Evolutionary conservation across 2,797 vertebrate species (phyloP), one percentile per base, ranked within the genome.

Genomic region (Chanos chanos): DNA sequence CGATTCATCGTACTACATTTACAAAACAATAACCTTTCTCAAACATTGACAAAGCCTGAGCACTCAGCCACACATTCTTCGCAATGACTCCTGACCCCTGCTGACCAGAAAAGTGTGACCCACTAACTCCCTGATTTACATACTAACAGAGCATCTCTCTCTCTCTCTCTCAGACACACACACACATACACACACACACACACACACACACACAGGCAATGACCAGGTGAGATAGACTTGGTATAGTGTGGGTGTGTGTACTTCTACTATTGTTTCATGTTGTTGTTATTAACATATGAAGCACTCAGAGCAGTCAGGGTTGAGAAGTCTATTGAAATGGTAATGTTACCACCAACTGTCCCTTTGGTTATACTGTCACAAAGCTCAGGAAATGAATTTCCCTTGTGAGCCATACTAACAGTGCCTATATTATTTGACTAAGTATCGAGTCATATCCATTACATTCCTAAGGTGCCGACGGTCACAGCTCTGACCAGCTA

Each of bases 261-360:
- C 74, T 37, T 55, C 56, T 58, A 68, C 58, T 27, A 56, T 68
- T 76, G 52, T 50, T 72, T 66, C 73, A 72, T 73, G 67, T 72
- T 70, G 72, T 64, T 60, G 47, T 40, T 57, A 78, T 88, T 85
- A 82, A 77, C 81, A 84, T 84, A 64, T 79, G 77, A 81, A 82
- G 62, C 53, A 68, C 73, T 70, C 57, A 45, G 50, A 61, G 45
- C 58, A 77, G 61, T 34, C 27, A 45, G 61, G 41, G 16, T n/a
- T n/a, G n/a, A n/a, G 65, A 49, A 72, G 48, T 76, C 64, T 55
- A 71, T 77, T 84, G 74, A 77, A 15, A 64, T 66, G 77, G 68
- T 79, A 79, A 83, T 77, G 62, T 69, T 60, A 48, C 47, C 62
- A 37, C 44, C 45, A 27, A 48, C 71, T 15, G 57, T 72, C 68